phyloP scores from a whole-genome alignment of 1,140 invertebrate species.

The Rhopalosiphum maidis region DNA sequence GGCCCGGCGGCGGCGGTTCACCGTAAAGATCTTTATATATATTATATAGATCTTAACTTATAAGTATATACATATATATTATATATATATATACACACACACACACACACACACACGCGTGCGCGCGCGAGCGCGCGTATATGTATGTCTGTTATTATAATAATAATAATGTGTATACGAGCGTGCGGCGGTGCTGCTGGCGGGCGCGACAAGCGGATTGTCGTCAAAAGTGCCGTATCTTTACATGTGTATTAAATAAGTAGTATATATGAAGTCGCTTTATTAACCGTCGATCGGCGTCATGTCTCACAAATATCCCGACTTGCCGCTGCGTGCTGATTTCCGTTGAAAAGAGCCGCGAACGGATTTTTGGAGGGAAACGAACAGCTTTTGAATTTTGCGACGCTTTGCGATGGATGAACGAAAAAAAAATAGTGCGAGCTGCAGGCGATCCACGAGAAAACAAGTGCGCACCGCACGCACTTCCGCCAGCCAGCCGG shows the following conservation, averaged over 20 bases:
- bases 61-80: not conserved
- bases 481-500: not conserved
- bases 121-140: not conserved
- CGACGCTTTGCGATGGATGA: not conserved
- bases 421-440: not conserved
- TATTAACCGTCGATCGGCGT: not conserved
- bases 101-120: too few relatives aligned
- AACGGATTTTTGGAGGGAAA: not conserved
- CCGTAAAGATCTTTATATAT: conserved; percentile 36
- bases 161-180: conserved; percentile 8
- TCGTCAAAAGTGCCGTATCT: not conserved
- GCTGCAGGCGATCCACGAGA: not conserved
- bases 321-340: not conserved
- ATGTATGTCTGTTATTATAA: not conserved
- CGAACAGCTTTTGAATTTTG: not conserved
- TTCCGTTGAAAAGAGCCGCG: not conserved
- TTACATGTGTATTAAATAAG: not conserved
- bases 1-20: conserved; percentile 41
- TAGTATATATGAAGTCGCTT: not conserved
- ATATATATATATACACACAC: not conserved
- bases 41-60: conserved; percentile 35
- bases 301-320: too few relatives aligned
- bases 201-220: not conserved
- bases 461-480: too few relatives aligned
- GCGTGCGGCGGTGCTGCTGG: not conserved